A percentile compares a stretch with the other conserved stretches of the same genome.
phyloP scores from a whole-genome alignment of 1,140 invertebrate species.

The Ostrea edulis region DNA sequence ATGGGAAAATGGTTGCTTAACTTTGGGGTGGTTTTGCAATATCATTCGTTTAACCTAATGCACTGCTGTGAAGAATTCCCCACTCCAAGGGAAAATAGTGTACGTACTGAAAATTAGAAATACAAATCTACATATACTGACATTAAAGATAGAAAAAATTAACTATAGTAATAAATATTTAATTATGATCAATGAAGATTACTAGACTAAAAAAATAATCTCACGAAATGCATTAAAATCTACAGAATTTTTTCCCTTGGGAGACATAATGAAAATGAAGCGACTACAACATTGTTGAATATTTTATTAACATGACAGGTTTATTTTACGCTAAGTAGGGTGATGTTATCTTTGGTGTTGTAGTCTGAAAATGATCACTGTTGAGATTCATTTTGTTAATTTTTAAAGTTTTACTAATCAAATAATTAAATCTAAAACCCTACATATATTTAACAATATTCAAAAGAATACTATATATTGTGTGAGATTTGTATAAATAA shows the following conservation, averaged over 20 bases:
- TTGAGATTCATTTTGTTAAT: background rate
- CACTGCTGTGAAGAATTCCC: background rate
- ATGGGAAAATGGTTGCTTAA: conserved; percentile 24
- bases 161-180: background rate
- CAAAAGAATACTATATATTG: no score
- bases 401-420: background rate
- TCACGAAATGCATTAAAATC: conserved; percentile 4
- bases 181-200: background rate
- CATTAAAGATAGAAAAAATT: background rate
- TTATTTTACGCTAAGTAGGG: background rate
- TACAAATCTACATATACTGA: background rate
- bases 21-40: background rate
- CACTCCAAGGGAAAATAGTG: background rate
- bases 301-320: conserved; percentile 25
- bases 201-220: background rate
- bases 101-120: background rate
- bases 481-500: no score
- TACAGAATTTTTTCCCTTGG: background rate
- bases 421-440: background rate
- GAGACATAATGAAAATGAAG: background rate
- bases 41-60: background rate
- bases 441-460: no score
- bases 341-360: conserved; percentile 2
- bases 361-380: background rate
- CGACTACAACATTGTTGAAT: background rate